Evolutionary conservation across 64 coral and sea anemone genomes (phyloP), one percentile per base, ranked within the genome.

Genomic region (Actinia tenebrosa): DNA sequence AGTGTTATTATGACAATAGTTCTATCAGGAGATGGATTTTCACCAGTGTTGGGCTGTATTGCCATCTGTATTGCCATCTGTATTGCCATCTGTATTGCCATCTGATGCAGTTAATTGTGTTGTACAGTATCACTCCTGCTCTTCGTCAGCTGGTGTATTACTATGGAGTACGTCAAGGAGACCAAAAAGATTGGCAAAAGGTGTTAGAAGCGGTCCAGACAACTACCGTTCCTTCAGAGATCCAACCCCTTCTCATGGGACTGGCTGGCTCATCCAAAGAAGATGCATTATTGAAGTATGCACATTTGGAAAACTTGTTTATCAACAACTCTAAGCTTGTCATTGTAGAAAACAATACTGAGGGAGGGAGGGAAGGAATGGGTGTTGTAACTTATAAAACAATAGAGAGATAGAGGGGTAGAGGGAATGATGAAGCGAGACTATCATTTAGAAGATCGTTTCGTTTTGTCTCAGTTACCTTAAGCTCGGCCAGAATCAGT

Each of bases 181-280:
- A 68, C 10, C 69, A 68, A 18, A 77, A 58, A 61, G 90, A 92
- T 18, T 92, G 90, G 90, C 22, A 92, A 79, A 58, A 80, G 50
- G 78, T 55, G 5, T 83, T 44, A 45, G n/a, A 71, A 56, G 84
- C 66, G 17, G 56, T 92, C 52, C 79, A 50, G 3, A 92, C 6
- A 45, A 87, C 84, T 6, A 71, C 54, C 59, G 80, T 87, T 1
- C 42, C 78, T 17, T 92, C 90, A 56, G 90, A 92, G 42, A 87
- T 82, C 17, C 45, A 20, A 15, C 47, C 54, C 9, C 25, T 92
- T 16, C 78, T 87, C 3, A 55, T 69, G n/a, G 90, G 84, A 10
- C 50, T 92, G 77, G 90, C 90, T 47, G 90, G 85, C 1, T 72
- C 90, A 25, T 78, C 78, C 4, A 77, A 92, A 44, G 42, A 60